These are phyloP conservation scores for Andrena fulva DNA, from an alignment of 2,888 invertebrate species.

Conservation along the genomic window DNA sequence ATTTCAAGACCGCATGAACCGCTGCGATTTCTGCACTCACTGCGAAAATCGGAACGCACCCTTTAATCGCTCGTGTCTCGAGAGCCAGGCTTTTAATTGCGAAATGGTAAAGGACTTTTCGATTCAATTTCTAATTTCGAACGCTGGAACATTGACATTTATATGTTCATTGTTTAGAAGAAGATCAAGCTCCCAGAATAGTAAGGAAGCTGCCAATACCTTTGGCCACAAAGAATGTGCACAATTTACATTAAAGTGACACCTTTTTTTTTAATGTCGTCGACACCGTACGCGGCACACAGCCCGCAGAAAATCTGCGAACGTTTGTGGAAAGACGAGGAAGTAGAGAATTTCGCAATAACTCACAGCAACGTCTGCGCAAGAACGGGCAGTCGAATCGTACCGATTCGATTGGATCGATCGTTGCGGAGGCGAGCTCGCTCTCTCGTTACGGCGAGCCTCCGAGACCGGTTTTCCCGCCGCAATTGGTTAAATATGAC, in stretches of 20 bases:
- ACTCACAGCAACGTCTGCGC: not conserved
- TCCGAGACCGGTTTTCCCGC: conserved; percentile 59
- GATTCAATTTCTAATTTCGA: too few species aligned
- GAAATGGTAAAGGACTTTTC: too few species aligned
- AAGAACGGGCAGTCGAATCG: not conserved
- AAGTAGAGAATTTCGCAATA: conserved; percentile 8
- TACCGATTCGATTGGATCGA: conserved; percentile 27
- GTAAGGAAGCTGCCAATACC: too few species aligned
- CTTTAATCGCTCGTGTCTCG: too few species aligned
- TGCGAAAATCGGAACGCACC: too few species aligned
- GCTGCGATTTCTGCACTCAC: too few species aligned
- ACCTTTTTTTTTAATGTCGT: not conserved
- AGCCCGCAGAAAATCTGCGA: not conserved
- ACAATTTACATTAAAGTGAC: not conserved
- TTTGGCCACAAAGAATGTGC: too few species aligned
- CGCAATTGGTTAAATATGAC: conserved; percentile 62
- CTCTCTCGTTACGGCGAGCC: conserved; percentile 25
- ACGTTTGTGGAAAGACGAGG: not conserved
- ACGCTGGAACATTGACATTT: too few species aligned
- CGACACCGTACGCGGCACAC: not conserved
- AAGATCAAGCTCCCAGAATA: too few species aligned
- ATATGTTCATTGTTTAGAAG: too few species aligned
- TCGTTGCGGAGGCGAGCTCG: conserved; percentile 24
- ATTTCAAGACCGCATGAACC: too few species aligned
- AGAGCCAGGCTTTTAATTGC: too few species aligned